phyloP scores from a whole-genome alignment of 2,888 invertebrate species.

The Netelia virgata region DNA sequence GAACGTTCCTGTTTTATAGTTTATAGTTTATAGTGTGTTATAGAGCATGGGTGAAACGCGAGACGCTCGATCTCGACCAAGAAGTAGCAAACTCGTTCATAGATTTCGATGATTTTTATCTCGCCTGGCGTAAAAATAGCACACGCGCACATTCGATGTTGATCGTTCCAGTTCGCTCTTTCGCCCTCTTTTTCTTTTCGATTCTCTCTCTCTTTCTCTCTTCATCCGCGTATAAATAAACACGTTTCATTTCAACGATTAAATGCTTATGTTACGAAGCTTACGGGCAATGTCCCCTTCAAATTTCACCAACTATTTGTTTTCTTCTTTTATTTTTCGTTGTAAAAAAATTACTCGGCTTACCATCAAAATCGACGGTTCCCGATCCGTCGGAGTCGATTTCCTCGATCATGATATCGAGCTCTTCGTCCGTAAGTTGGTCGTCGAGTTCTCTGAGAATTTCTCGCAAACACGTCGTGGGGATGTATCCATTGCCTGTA shows the following conservation, averaged over 20 bases:
- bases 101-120: conserved; percentile 60
- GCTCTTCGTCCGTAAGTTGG: conserved; percentile 96
- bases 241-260: conserved; percentile 66
- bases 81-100: conserved; percentile 60
- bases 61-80: conserved; percentile 1
- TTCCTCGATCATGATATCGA: conserved; percentile 99
- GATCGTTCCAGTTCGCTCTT: conserved; percentile 61
- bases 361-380: conserved; percentile 99
- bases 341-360: conserved; percentile 73
- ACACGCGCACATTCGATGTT: conserved; percentile 16
- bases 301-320: conserved; percentile 38
- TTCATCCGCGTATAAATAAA: conserved; percentile 71
- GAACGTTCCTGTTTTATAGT: not conserved
- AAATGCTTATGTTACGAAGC: conserved; percentile 63
- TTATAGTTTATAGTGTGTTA: not conserved
- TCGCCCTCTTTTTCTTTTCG: conserved; percentile 29
- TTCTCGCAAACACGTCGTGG: conserved; percentile 96
- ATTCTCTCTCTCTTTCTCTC: conserved; percentile 6
- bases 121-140: conserved; percentile 65
- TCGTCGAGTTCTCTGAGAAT: conserved; percentile 98
- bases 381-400: conserved; percentile 99
- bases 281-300: conserved; percentile 45
- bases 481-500: conserved; percentile 95
- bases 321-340: conserved; percentile 12
- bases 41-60: conserved; percentile 8